Evolutionary conservation across 2,113 vertebrate species (phyloP).

Genomic region (Mionectes macconnelli): DNA sequence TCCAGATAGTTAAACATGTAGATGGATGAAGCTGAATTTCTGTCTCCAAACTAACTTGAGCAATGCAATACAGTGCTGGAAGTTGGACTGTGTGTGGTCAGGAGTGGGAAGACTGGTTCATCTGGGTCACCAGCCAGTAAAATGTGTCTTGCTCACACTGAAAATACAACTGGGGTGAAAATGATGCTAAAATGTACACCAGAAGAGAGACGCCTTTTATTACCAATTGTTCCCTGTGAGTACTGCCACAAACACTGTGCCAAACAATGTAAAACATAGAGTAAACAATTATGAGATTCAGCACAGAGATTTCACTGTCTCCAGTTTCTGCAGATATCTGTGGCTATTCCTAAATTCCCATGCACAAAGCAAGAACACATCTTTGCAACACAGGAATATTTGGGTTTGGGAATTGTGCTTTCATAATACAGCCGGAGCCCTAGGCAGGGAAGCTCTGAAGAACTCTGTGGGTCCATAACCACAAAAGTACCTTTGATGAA

Average conservation of each 20-base stretch:
- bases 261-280: conserved; percentile 36
- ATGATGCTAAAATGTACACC: background rate
- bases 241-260: background rate
- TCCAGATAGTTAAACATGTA: background rate
- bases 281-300: conserved; percentile 4
- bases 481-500: conserved; percentile 58
- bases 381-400: conserved; percentile 60
- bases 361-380: conserved; percentile 9
- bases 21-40: background rate
- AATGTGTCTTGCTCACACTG: background rate
- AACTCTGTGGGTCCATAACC: background rate
- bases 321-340: conserved; percentile 51
- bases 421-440: conserved; percentile 1
- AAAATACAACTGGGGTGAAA: conserved; percentile 28
- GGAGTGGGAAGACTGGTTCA: background rate
- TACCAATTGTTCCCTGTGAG: conserved; percentile 18
- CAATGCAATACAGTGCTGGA: background rate
- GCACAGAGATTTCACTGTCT: conserved; percentile 47
- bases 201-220: background rate
- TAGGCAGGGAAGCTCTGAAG: background rate
- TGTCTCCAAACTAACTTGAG: background rate
- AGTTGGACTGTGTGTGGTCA: background rate
- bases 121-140: conserved; percentile 17
- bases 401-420: conserved; percentile 47
- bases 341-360: conserved; percentile 27